A percentile compares a stretch with the other conserved stretches of the same genome.
These are phyloP conservation scores for Seriola quinqueradiata DNA, from an alignment of 2,113 vertebrate species.

Conservation along the genomic window DNA sequence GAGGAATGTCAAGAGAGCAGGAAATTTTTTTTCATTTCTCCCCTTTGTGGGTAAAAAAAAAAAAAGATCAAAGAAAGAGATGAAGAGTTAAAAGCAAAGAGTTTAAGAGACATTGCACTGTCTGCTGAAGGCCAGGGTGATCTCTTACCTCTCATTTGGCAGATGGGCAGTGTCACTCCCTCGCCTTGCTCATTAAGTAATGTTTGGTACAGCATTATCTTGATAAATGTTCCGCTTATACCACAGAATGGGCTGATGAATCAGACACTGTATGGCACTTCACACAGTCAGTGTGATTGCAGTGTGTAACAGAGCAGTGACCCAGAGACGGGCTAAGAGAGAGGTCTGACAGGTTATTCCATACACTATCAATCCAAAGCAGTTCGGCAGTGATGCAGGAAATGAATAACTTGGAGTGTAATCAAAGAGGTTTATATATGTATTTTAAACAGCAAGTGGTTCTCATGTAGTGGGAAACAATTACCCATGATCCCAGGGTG, in stretches of 20 bases:
- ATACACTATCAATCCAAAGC: conserved; percentile 42
- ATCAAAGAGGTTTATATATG: conserved; percentile 23
- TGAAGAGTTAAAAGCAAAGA: conserved; percentile 43
- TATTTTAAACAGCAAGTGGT: conserved; percentile 30
- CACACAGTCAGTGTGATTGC: conserved; percentile 42
- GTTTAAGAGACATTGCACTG: conserved; percentile 18
- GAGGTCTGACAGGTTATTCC: conserved; percentile 51
- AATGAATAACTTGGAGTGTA: conserved; percentile 40
- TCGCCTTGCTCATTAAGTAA: conserved; percentile 61
- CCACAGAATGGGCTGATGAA: conserved; percentile 50
- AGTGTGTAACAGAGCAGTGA: conserved; percentile 31
- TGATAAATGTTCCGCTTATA: conserved; percentile 61
- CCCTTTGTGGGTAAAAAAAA: conserved; percentile 38
- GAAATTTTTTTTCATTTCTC: conserved; percentile 32
- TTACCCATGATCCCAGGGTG: too few species aligned
- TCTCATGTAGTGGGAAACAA: background rate
- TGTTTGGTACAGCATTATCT: conserved; percentile 63
- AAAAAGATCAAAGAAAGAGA: conserved; percentile 11
- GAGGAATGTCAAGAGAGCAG: background rate
- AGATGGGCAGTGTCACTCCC: conserved; percentile 34
- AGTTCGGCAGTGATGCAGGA: conserved; percentile 46
- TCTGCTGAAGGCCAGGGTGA: conserved; percentile 51
- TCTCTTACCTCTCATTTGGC: conserved; percentile 52
- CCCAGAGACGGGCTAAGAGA: conserved; percentile 33
- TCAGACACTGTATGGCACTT: conserved; percentile 35